These are phyloP conservation scores for Drosophila dunni DNA, from an alignment of 1,140 invertebrate species.

Conservation along the genomic window DNA sequence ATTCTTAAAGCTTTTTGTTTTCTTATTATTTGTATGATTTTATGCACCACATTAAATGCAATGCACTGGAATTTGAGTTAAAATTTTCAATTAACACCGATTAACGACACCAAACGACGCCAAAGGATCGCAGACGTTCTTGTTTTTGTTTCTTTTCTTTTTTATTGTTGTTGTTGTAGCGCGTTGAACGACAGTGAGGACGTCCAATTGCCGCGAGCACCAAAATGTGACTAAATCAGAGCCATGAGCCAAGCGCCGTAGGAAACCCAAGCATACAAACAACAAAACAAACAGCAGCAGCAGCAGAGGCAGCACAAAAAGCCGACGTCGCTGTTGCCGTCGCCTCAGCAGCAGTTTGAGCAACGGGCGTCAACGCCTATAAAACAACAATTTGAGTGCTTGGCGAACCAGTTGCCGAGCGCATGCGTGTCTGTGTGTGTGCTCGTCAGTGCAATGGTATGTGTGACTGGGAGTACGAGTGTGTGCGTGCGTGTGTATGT, in stretches of 20 bases:
- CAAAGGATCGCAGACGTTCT: conserved; percentile 42
- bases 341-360: conserved; percentile 29
- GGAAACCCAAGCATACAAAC: conserved; percentile 41
- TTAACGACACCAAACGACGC: conserved; percentile 38
- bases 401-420: conserved; percentile 70
- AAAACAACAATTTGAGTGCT: conserved; percentile 53
- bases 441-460: conserved; percentile 28
- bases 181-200: conserved; percentile 46
- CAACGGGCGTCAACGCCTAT: conserved; percentile 62
- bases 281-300: conserved; percentile 14
- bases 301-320: conserved; percentile 27
- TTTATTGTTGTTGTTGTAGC: conserved; percentile 19
- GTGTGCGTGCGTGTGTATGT: conserved; percentile 29
- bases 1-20: conserved; percentile 9
- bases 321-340: conserved; percentile 19
- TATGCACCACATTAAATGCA: conserved; percentile 12
- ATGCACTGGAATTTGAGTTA: conserved; percentile 10
- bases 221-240: conserved; percentile 81
- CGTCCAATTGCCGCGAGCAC: conserved; percentile 79
- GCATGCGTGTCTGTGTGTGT: conserved; percentile 42
- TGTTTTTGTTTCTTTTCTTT: conserved; percentile 4
- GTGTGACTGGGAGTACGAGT: conserved; percentile 25
- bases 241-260: conserved; percentile 71
- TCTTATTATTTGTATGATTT: conserved; percentile 4
- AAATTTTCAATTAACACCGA: conserved; percentile 44